A percentile compares a stretch with the other conserved stretches of the same genome.
phyloP scores from a whole-genome alignment of 2,888 invertebrate genomes.

The Monopis laevigella region DNA sequence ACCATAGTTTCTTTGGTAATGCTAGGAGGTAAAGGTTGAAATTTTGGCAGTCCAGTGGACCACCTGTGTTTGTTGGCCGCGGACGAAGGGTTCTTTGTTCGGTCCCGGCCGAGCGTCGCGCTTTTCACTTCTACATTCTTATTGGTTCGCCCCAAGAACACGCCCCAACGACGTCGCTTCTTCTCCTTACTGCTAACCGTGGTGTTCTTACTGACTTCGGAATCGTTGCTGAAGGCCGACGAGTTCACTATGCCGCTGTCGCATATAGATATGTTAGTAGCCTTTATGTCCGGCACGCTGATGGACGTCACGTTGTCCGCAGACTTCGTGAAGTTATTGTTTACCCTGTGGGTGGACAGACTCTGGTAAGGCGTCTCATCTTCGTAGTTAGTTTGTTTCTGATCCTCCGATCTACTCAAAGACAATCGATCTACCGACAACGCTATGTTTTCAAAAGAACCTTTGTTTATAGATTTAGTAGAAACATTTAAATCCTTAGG shows the following conservation, averaged over 20 bases:
- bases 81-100: conserved; percentile 57
- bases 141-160: conserved; percentile 69
- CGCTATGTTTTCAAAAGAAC: conserved; percentile 36
- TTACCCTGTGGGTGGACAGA: conserved; percentile 44
- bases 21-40: conserved; percentile 77
- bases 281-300: conserved; percentile 30
- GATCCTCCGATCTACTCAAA: conserved; percentile 28
- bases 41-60: conserved; percentile 76
- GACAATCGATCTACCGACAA: conserved; percentile 41
- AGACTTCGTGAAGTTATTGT: conserved; percentile 37
- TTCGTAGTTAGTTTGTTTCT: conserved; percentile 37
- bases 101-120: conserved; percentile 75
- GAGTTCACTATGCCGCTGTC: conserved; percentile 34
- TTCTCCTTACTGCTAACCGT: conserved; percentile 63
- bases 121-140: conserved; percentile 69
- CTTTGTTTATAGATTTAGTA: conserved; percentile 31
- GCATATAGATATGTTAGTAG: conserved; percentile 15
- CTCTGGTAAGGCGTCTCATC: conserved; percentile 58
- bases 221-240: conserved; percentile 35
- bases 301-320: conserved; percentile 57
- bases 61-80: conserved; percentile 70
- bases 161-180: conserved; percentile 73
- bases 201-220: conserved; percentile 26
- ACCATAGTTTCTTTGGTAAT: conserved; percentile 85
- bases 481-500: conserved; percentile 40